These are phyloP conservation scores for Caenorhabditis afra DNA, from an alignment of 2,888 invertebrate genomes.

Conservation along the genomic window DNA sequence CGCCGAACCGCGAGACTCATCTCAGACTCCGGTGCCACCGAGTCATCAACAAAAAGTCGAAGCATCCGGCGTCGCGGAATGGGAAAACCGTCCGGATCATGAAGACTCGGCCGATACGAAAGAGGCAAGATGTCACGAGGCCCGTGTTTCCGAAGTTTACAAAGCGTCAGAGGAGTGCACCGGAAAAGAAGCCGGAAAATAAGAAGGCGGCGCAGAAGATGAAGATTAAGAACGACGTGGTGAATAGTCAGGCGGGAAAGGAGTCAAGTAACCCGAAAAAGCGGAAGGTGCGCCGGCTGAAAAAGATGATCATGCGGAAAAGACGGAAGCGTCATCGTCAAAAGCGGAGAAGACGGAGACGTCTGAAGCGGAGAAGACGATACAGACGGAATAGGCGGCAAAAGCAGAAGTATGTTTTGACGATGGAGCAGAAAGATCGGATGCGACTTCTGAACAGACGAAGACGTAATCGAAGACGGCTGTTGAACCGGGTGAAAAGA, in stretches of 20 bases:
- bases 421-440: constrained; percentile 15
- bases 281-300: background rate
- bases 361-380: constrained; percentile 23
- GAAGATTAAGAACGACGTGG: background rate
- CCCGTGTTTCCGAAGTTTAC: constrained; percentile 8
- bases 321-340: background rate
- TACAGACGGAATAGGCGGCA: constrained; percentile 1
- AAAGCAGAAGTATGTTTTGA: constrained; percentile 17
- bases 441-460: constrained; percentile 16
- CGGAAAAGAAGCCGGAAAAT: background rate
- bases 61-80: constrained; percentile 35
- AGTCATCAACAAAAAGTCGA: constrained; percentile 33
- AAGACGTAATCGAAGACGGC: background rate
- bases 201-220: background rate
- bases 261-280: too few relatives aligned
- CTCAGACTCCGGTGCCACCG: constrained; percentile 23
- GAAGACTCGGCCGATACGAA: background rate
- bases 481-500: constrained; percentile 13
- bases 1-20: constrained; percentile 22
- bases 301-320: background rate
- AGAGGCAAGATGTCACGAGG: background rate
- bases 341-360: constrained; percentile 5
- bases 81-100: background rate
- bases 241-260: too few relatives aligned
- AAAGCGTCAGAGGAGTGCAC: constrained; percentile 3